Conservation (phyloP, 2,797 vertebrate species). For the Phoeniculus purpureus region DNA sequence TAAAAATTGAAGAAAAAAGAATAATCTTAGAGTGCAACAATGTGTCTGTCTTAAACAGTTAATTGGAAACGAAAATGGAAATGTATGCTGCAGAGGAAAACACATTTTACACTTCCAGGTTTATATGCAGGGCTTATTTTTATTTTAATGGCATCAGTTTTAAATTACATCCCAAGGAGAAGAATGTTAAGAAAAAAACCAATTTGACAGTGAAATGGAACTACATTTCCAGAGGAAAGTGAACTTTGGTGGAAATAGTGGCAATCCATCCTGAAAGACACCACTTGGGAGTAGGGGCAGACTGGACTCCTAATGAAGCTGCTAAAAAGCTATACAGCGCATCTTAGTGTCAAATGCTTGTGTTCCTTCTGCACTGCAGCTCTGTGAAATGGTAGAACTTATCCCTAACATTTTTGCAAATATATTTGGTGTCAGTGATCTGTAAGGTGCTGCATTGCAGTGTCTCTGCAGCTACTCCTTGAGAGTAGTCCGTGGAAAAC, state of each 20-base stretch:
- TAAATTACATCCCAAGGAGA: not conserved
- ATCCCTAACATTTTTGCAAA: not conserved
- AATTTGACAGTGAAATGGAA: not conserved
- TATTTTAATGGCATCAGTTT: not conserved
- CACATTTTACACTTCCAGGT: not conserved
- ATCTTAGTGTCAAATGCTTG: not conserved
- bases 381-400: not conserved
- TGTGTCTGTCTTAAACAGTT: not conserved
- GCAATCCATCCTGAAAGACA: not conserved
- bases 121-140: not conserved
- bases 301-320: not conserved
- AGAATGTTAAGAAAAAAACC: not conserved
- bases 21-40: not conserved
- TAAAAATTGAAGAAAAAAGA: not conserved
- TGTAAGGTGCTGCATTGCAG: conserved; percentile 52
- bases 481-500: not conserved
- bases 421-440: not conserved
- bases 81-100: not conserved
- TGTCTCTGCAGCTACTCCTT: conserved; percentile 50
- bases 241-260: not conserved
- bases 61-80: not conserved
- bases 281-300: not conserved
- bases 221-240: not conserved
- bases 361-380: not conserved
- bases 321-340: not conserved